Conservation (phyloP, 2,113 vertebrate species). For the Periophthalmus modestus region DNA sequence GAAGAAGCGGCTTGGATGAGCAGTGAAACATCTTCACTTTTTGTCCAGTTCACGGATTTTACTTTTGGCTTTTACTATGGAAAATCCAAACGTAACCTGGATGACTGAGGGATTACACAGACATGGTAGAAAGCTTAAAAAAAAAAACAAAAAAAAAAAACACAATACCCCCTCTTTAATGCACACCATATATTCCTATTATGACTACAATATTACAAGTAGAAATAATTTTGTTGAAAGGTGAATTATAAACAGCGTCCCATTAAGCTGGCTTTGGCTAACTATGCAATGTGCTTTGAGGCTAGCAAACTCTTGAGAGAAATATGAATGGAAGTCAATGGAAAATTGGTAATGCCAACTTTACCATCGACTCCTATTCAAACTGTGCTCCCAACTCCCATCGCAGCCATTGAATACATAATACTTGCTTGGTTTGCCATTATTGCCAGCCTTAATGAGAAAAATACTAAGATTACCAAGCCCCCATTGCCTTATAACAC, state of each 20-base stretch:
- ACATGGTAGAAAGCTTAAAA: no score
- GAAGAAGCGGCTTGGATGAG: no score
- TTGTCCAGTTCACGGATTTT: no score
- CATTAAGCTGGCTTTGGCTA: not conserved
- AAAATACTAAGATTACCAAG: slow-evolving; percentile 33
- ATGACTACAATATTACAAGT: not conserved
- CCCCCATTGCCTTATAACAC: slow-evolving; percentile 34
- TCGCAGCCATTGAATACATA: not conserved
- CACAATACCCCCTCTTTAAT: not conserved
- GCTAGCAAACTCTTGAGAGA: not conserved
- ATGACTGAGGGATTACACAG: no score
- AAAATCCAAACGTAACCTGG: no score
- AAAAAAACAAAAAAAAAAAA: no score
- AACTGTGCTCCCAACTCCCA: not conserved
- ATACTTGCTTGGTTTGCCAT: not conserved
- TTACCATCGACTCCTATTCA: not conserved
- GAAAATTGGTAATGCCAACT: not conserved
- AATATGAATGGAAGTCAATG: not conserved
- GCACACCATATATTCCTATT: not conserved
- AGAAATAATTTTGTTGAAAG: not conserved
- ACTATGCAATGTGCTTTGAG: not conserved
- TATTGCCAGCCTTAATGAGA: not conserved
- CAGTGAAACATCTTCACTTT: no score
- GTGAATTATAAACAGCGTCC: not conserved
- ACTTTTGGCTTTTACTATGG: no score